These are phyloP conservation scores for Brachionichthys hirsutus DNA, from an alignment of 2,113 vertebrate genomes.

Conservation along the genomic window DNA sequence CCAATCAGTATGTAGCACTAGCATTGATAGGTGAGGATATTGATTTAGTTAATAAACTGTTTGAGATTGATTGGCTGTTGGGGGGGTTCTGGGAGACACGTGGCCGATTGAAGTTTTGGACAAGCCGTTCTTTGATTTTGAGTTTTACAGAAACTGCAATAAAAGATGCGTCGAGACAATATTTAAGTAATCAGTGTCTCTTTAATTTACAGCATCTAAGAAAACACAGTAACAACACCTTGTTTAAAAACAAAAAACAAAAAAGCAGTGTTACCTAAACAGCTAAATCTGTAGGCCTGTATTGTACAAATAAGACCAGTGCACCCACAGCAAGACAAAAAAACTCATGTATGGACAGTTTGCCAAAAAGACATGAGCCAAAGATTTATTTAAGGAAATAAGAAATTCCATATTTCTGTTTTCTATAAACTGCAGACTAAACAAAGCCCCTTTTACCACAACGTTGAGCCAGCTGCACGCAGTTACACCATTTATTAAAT, in stretches of 20 bases:
- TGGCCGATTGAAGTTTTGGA: too few relatives aligned
- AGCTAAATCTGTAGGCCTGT: slow-evolving; percentile 32
- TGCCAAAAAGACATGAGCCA: not conserved
- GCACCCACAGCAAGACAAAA: slow-evolving; percentile 57
- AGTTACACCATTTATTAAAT: slow-evolving; percentile 8
- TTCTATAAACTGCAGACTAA: slow-evolving; percentile 5
- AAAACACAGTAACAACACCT: slow-evolving; percentile 48
- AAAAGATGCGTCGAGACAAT: slow-evolving; percentile 14
- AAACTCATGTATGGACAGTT: slow-evolving; percentile 2
- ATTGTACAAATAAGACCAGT: slow-evolving; percentile 52
- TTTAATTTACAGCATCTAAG: slow-evolving; percentile 72
- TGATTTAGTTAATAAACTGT: too few relatives aligned
- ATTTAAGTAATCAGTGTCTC: slow-evolving; percentile 50
- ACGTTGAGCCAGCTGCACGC: slow-evolving; percentile 10
- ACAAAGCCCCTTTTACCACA: slow-evolving; percentile 3
- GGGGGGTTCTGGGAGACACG: too few relatives aligned
- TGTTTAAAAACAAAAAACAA: slow-evolving; percentile 41
- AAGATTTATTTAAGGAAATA: slow-evolving; percentile 5
- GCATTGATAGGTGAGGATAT: too few relatives aligned
- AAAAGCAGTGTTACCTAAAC: slow-evolving; percentile 28
- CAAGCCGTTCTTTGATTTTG: too few relatives aligned
- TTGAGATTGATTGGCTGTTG: too few relatives aligned
- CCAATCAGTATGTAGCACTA: too few relatives aligned
- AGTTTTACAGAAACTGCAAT: not conserved
- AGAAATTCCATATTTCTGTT: slow-evolving; percentile 7